Base-by-base conservation (phyloP, 37 sponge, comb jelly and placozoan species). In the Bolinopsis microptera region DNA sequence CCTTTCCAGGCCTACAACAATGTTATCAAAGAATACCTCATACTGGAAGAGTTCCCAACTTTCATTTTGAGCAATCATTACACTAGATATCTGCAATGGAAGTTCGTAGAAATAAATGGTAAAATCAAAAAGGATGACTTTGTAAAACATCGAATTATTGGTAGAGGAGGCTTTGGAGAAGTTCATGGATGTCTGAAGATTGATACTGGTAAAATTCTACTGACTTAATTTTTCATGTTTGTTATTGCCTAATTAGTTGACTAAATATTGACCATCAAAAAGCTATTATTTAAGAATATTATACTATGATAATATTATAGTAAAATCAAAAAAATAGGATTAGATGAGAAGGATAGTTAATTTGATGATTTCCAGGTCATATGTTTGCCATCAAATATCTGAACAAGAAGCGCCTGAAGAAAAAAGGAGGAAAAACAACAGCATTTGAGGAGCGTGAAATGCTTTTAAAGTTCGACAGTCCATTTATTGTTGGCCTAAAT, bases 131-230 rank as follows among this genome's bases (percentile, higher is more conserved):
- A 33, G 76, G 35, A 75, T 18, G 76, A 75, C 35, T 75, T 75
- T 75, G 35, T 13, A 31, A 32, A 21, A 33, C 76, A 75, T 75
- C 9, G 76, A 16, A 75, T 75, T 75, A 75, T 75, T 75, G 76
- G 76, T 21, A 31, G 76, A 33, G 76, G 76, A 33, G 76, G 76
- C 8, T 75, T 75, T 75, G 76, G 76, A 31, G 76, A 75, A 75
- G 76, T 75, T 33, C 16, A 75, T 75, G 76, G 76, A 33, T 75
- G 76, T 75, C 76, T 8, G 8, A 75, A 75, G 16, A 32, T 32
- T 21, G 76, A 75, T 18, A 75, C 76, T 21, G 76, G 76, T 32
- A 75, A 21, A 75, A 16, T 75, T 23, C 24, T 94, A 95, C 31
- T 76, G 32, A 76, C 21, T 28, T 68, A 24, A 23, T 68, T 24